These are phyloP conservation scores for Sarcophaga peregrina DNA, from an alignment of 1,140 invertebrate species.

Conservation along the genomic window DNA sequence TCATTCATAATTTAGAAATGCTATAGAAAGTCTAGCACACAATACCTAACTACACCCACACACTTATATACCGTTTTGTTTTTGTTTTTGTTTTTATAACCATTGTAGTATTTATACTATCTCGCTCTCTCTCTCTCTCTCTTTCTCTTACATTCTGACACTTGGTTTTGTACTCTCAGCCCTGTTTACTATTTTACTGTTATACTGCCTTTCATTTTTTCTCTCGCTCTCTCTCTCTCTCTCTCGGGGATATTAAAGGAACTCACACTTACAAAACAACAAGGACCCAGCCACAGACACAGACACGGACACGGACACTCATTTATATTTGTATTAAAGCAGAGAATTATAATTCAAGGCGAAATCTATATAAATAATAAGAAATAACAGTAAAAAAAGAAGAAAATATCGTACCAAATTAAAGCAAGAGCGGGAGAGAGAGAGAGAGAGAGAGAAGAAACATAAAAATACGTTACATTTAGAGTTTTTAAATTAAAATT, in stretches of 20 bases:
- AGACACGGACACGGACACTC: too few relatives aligned
- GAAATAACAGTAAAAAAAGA: background rate
- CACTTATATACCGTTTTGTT: background rate
- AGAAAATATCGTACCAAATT: background rate
- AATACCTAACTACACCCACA: background rate
- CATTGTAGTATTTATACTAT: background rate
- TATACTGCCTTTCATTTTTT: too few relatives aligned
- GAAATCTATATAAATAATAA: constrained; percentile 4
- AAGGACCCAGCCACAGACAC: too few relatives aligned
- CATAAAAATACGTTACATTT: background rate
- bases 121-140: too few relatives aligned
- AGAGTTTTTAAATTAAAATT: background rate
- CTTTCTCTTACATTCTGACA: too few relatives aligned
- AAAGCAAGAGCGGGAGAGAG: background rate
- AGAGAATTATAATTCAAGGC: background rate
- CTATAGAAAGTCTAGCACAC: background rate
- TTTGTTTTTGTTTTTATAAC: too few relatives aligned
- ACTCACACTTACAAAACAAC: too few relatives aligned
- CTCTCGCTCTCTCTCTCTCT: too few relatives aligned
- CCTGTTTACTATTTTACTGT: too few relatives aligned
- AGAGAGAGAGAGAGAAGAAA: background rate
- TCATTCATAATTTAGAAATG: constrained; percentile 35
- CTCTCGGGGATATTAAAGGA: too few relatives aligned
- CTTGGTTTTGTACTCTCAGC: too few relatives aligned
- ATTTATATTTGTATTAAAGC: too few relatives aligned